These are phyloP conservation scores for Rattus norvegicus DNA, from an alignment of 2,113 vertebrate species.

Conservation along the genomic window GRCr8 NC_086021.1:91397501-91398000, in stretches of 20 bases:
- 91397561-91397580: slow-evolving; percentile 82
- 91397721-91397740: slow-evolving; percentile 74
- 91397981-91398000: not conserved
- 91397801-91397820: slow-evolving; percentile 57
- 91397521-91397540: slow-evolving; percentile 83
- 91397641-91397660: slow-evolving; percentile 70
- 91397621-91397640: slow-evolving; percentile 65
- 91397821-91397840: slow-evolving; percentile 73
- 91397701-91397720: slow-evolving; percentile 68
- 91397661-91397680: slow-evolving; percentile 69
- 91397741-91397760: slow-evolving; percentile 74
- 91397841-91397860: slow-evolving; percentile 74
- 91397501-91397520: slow-evolving; percentile 76
- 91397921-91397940: slow-evolving; percentile 47
- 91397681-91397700: slow-evolving; percentile 68
- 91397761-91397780: slow-evolving; percentile 75
- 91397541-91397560: slow-evolving; percentile 84
- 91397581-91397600: slow-evolving; percentile 79
- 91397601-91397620: slow-evolving; percentile 77
- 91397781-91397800: slow-evolving; percentile 72
- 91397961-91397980: not conserved
- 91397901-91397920: slow-evolving; percentile 74
- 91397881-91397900: slow-evolving; percentile 74
- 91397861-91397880: slow-evolving; percentile 78
- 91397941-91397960: not conserved